Conservation (phyloP, 1,140 invertebrate species). For the Homalodisca vitripennis region DNA sequence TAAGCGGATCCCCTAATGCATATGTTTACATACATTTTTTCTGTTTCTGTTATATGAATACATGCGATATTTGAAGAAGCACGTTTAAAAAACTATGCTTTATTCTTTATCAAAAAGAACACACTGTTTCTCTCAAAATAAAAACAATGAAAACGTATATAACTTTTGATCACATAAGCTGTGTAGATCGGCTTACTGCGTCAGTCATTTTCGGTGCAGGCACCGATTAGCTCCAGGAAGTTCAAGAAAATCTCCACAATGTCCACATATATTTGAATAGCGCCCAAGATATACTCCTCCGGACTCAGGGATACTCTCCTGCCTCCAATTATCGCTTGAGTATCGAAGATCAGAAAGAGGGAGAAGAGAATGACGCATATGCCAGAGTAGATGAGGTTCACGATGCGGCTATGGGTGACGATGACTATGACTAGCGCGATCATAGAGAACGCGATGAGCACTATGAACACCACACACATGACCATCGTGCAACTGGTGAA, state of each 20-base stretch:
- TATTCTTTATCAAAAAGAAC: too few relatives aligned
- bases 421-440: background rate
- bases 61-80: too few relatives aligned
- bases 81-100: too few relatives aligned
- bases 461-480: slow-evolving; percentile 6
- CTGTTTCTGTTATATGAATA: too few relatives aligned
- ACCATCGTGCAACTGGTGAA: slow-evolving; percentile 17
- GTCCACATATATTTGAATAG: slow-evolving; percentile 63
- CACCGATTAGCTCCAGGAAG: slow-evolving; percentile 48
- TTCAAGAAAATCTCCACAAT: slow-evolving; percentile 65
- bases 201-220: slow-evolving; percentile 34
- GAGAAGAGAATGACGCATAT: slow-evolving; percentile 35
- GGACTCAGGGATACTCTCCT: slow-evolving; percentile 59
- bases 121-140: too few relatives aligned
- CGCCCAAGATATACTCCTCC: slow-evolving; percentile 64
- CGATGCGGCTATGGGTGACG: background rate
- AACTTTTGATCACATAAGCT: too few relatives aligned
- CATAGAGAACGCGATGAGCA: background rate
- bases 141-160: too few relatives aligned
- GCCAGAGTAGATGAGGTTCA: background rate
- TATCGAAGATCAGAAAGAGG: slow-evolving; percentile 64
- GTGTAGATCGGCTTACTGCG: too few relatives aligned
- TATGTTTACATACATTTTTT: too few relatives aligned
- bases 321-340: slow-evolving; percentile 68
- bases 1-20: too few relatives aligned